Percentiles rank a stretch among this genome's conserved stretches.
phyloP scores from a whole-genome alignment of 2,113 vertebrate genomes.

The Bos indicus region DNA sequence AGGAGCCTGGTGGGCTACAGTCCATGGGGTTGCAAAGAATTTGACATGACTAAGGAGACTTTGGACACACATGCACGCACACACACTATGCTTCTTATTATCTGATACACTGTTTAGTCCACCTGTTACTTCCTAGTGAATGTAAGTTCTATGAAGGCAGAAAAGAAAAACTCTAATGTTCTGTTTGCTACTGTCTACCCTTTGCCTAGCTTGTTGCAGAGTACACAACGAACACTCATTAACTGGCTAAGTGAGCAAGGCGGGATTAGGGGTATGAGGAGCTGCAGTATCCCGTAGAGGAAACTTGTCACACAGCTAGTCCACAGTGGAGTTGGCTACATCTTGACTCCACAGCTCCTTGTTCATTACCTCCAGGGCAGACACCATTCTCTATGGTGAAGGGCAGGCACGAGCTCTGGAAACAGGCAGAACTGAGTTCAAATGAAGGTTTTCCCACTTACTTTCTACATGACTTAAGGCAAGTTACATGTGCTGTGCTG shows the following conservation, averaged over 20 bases:
- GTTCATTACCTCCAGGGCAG: accelerated
- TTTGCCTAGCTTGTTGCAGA: background rate
- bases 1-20: background rate
- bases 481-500: background rate
- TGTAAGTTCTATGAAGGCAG: background rate
- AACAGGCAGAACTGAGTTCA: background rate
- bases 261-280: background rate
- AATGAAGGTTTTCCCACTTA: background rate
- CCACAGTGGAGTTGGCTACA: background rate
- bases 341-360: background rate
- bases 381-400: accelerated
- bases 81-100: background rate
- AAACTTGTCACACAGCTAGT: background rate
- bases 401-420: background rate
- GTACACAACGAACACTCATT: background rate
- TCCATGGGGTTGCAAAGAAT: background rate
- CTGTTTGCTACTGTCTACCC: background rate
- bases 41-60: background rate
- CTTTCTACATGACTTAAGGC: background rate
- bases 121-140: background rate
- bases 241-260: background rate
- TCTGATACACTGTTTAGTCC: background rate
- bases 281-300: background rate
- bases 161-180: background rate
- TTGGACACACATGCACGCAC: background rate